phyloP scores from a whole-genome alignment of 2,888 invertebrate species.

The Elaeidobius kamerunicus region DNA sequence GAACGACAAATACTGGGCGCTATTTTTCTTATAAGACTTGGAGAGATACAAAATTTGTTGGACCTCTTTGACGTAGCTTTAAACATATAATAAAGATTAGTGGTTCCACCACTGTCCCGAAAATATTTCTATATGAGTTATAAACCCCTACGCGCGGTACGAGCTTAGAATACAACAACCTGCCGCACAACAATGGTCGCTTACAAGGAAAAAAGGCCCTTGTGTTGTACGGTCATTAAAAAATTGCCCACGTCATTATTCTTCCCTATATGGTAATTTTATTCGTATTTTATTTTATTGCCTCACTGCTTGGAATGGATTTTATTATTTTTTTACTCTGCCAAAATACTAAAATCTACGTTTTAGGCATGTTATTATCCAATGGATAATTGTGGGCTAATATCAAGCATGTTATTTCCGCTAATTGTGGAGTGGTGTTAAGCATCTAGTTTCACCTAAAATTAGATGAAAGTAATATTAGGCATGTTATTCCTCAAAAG shows the following conservation, averaged over 20 bases:
- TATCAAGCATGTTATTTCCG: no score
- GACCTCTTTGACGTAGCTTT: no score
- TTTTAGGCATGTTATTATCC: no score
- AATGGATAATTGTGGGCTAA: no score
- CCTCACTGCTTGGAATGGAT: neutral
- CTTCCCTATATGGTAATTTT: conserved; percentile 29
- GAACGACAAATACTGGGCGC: no score
- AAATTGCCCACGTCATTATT: conserved; percentile 30
- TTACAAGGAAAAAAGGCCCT: conserved; percentile 25
- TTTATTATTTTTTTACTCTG: no score
- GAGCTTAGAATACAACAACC: conserved; percentile 24
- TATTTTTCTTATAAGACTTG: neutral
- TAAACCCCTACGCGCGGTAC: conserved; percentile 18
- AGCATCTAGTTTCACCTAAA: no score
- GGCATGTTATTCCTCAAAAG: no score
- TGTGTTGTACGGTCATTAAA: conserved; percentile 26
- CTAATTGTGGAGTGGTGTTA: no score
- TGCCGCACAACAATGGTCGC: conserved; percentile 21
- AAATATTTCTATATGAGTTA: conserved; percentile 13
- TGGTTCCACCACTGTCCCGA: conserved; percentile 3
- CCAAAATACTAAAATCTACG: no score
- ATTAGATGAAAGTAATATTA: no score
- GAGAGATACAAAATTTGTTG: neutral
- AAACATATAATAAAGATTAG: neutral
- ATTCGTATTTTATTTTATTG: conserved; percentile 23